Percentiles rank a stretch among this genome's conserved stretches.
phyloP scores from a whole-genome alignment of 1,140 invertebrate species.

The Cheumatopsyche charites region DNA sequence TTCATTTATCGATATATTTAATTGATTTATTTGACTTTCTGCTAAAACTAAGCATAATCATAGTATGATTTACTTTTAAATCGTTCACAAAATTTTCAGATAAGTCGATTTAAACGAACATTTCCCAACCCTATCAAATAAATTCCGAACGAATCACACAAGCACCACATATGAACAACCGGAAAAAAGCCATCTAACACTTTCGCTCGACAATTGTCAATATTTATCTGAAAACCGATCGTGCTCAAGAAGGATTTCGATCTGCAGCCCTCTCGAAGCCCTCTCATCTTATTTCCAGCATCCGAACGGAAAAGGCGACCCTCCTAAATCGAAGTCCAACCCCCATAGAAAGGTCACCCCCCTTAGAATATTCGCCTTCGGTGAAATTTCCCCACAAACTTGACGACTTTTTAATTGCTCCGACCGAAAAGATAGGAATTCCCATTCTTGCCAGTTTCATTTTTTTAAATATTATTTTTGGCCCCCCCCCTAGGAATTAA shows the following conservation, averaged over 20 bases:
- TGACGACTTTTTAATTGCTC: slow-evolving; percentile 31
- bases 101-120: too few relatives aligned
- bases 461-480: background rate
- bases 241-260: background rate
- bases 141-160: too few relatives aligned
- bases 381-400: background rate
- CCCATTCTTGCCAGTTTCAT: background rate
- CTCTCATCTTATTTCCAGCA: too few relatives aligned
- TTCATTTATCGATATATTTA: too few relatives aligned
- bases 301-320: background rate
- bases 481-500: slow-evolving; percentile 18
- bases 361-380: background rate
- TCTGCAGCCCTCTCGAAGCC: background rate
- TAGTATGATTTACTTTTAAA: too few relatives aligned
- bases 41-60: too few relatives aligned
- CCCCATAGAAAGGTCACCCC: background rate
- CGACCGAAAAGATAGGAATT: background rate
- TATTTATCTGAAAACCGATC: background rate
- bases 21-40: too few relatives aligned
- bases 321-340: background rate
- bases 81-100: too few relatives aligned
- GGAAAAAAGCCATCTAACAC: too few relatives aligned
- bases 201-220: too few relatives aligned
- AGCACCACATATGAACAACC: too few relatives aligned
- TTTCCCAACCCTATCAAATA: too few relatives aligned